Percentiles rank a stretch among this genome's conserved stretches.
These are phyloP conservation scores for Trichonephila inaurata DNA, from an alignment of 1,140 invertebrate species.

Conservation along the genomic window DNA sequence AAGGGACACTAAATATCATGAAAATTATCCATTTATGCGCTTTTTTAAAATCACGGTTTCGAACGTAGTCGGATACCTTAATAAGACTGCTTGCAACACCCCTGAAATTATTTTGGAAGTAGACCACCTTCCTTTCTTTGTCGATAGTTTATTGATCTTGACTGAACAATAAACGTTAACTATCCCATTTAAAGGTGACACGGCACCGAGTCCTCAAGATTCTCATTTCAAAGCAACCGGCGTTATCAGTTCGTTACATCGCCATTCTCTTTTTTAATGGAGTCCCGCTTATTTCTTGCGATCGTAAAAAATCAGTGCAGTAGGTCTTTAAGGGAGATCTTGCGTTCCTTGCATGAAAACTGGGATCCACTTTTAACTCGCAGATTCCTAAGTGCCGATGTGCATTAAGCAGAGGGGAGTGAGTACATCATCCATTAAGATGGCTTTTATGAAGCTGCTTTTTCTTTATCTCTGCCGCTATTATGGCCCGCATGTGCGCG, in stretches of 20 bases:
- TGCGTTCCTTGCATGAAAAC: not conserved
- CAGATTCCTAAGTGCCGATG: not conserved
- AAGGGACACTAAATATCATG: no score
- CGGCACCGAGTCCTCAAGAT: not conserved
- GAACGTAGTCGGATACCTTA: no score
- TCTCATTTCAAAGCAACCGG: not conserved
- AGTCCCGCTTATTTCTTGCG: not conserved
- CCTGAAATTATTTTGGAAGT: no score
- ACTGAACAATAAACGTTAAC: no score
- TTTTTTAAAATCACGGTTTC: no score
- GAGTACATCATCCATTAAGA: not conserved
- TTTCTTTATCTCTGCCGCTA: not conserved
- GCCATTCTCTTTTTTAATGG: not conserved
- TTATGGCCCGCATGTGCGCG: not conserved
- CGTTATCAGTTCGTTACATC: not conserved
- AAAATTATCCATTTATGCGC: no score
- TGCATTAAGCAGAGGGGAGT: not conserved
- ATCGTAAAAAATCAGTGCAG: not conserved
- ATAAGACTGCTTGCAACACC: no score
- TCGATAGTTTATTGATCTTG: no score
- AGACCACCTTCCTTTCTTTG: no score
- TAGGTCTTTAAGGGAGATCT: no score
- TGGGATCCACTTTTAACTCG: not conserved
- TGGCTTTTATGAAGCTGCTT: not conserved
- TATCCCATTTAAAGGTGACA: not conserved